Evolutionary conservation across 2,113 vertebrate species (phyloP).

Genomic region (Dipodomys merriami): DNA sequence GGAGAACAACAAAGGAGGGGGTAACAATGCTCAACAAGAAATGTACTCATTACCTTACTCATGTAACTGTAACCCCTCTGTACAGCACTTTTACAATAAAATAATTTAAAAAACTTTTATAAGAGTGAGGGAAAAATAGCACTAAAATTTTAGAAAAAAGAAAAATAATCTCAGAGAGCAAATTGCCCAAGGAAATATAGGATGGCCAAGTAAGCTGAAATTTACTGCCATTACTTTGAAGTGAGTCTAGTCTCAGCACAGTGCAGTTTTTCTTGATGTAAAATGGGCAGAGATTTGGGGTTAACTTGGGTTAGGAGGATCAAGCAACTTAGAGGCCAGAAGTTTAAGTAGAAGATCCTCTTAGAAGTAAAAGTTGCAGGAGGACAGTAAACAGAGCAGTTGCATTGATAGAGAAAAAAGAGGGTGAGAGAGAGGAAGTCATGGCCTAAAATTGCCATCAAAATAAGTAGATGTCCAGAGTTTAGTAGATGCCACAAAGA

Average conservation of each 20-base stretch:
- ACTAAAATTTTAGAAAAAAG: background rate
- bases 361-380: background rate
- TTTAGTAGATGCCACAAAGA: background rate
- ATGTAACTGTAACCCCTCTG: no score
- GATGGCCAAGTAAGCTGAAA: background rate
- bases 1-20: no score
- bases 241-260: background rate
- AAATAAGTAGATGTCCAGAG: background rate
- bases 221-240: background rate
- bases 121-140: background rate
- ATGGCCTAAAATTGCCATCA: background rate
- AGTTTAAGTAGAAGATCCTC: background rate
- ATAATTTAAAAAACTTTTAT: no score
- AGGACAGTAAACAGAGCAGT: background rate
- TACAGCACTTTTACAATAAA: no score
- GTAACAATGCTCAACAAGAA: no score
- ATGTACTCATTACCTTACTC: no score
- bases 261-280: background rate
- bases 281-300: background rate
- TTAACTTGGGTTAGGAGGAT: background rate
- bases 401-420: background rate
- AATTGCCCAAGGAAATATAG: background rate
- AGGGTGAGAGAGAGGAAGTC: background rate
- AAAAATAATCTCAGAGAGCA: background rate
- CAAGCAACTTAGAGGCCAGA: slow-evolving; percentile 10